Evolutionary conservation across 2,797 vertebrate species (phyloP).

Genomic region (Enteromius afrohamiltoni): DNA sequence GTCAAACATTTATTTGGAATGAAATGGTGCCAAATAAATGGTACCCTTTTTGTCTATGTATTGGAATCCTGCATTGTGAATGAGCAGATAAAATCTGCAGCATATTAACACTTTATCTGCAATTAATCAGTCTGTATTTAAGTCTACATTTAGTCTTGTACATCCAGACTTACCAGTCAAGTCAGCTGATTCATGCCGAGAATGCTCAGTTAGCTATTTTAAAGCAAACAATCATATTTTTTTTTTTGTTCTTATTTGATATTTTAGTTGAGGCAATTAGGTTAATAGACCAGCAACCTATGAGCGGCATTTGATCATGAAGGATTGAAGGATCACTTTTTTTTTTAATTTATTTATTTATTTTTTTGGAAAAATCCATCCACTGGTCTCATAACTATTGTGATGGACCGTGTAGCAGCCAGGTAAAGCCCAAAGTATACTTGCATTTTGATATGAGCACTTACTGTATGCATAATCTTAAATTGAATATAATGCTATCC

Average conservation of each 20-base stretch:
- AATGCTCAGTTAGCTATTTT: not conserved
- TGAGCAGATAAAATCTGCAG: not conserved
- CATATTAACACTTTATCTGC: not conserved
- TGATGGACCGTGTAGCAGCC: not conserved
- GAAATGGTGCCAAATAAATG: not conserved
- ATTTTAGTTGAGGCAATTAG: not conserved
- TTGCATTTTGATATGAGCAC: not conserved
- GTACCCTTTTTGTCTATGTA: not conserved
- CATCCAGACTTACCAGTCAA: not conserved
- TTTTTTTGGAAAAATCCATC: too few species aligned
- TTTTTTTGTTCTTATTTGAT: not conserved
- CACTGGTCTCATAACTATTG: not conserved
- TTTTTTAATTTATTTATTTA: too few species aligned
- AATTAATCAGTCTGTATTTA: not conserved
- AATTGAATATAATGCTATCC: too few species aligned
- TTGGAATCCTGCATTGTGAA: not conserved
- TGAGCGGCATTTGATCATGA: not conserved
- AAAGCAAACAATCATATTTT: not conserved
- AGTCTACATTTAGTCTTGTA: not conserved
- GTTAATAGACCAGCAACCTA: not conserved
- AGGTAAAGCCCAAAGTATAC: not conserved
- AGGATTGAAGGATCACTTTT: not conserved
- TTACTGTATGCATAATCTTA: not conserved
- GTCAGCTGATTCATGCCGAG: not conserved
- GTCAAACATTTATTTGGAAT: conserved; percentile 24